Percentiles rank a stretch among this genome's conserved stretches.
Conservation (phyloP, 2,888 invertebrate genomes). For the Orchesella flavescens region DNA sequence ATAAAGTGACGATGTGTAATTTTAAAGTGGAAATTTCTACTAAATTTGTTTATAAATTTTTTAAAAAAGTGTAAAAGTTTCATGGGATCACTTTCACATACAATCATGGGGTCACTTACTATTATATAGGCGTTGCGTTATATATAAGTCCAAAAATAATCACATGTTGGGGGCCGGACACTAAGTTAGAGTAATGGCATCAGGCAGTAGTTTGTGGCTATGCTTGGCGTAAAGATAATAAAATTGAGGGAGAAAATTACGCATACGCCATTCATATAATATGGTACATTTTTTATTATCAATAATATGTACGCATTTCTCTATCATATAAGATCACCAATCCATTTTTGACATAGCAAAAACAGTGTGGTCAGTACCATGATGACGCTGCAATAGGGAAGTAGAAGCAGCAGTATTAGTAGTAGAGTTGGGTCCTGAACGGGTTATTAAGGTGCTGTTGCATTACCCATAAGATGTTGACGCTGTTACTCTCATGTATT, state of each 20-base stretch:
- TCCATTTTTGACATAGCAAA: not conserved
- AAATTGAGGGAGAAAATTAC: not conserved
- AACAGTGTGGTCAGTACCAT: not conserved
- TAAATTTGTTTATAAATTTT: too few species aligned
- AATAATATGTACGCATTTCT: not conserved
- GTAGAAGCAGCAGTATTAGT: too few species aligned
- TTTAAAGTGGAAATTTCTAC: too few species aligned
- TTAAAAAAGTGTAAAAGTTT: too few species aligned
- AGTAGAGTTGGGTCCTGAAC: too few species aligned
- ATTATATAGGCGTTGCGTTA: too few species aligned
- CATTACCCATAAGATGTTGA: not conserved
- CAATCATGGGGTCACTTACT: too few species aligned
- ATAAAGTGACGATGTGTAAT: too few species aligned
- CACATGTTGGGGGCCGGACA: slow-evolving; percentile 38
- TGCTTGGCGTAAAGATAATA: too few species aligned
- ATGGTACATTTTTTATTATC: not conserved
- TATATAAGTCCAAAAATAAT: slow-evolving; percentile 38
- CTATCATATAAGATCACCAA: not conserved
- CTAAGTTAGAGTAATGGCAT: not conserved
- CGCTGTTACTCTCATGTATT: not conserved
- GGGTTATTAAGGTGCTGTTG: not conserved
- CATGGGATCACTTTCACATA: too few species aligned
- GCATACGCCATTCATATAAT: not conserved
- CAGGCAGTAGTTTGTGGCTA: not conserved
- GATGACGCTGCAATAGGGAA: not conserved